Evolutionary conservation across 2,888 invertebrate genomes (phyloP).

Genomic region (Lutraria lutraria): DNA sequence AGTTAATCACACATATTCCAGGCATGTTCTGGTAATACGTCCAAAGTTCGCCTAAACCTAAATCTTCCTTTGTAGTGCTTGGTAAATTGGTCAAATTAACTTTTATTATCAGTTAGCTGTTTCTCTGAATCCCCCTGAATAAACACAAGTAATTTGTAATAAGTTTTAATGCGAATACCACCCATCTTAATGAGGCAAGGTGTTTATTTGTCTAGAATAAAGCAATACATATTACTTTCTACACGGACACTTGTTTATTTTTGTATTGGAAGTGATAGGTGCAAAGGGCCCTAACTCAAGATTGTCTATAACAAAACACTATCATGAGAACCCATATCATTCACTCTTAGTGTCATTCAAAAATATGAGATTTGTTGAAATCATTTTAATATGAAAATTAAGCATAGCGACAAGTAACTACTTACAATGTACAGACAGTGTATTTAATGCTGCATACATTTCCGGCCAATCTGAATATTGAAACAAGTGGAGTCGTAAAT

Average conservation of each 20-base stretch:
- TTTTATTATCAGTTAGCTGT: background rate
- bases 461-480: no score
- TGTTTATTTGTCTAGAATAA: background rate
- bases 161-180: background rate
- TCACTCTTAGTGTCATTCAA: no score
- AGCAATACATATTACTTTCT: background rate
- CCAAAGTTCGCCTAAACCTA: background rate
- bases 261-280: no score
- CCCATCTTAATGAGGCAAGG: background rate
- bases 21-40: background rate
- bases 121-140: background rate
- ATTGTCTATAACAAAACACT: no score
- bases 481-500: no score
- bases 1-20: background rate
- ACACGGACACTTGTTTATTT: background rate
- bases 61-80: background rate
- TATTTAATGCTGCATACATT: no score
- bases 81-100: slow-evolving; percentile 13
- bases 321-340: no score
- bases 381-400: no score
- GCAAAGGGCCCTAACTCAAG: no score
- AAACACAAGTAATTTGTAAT: background rate
- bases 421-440: no score
- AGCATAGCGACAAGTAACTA: no score
- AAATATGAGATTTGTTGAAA: no score